Percentiles rank a stretch among this genome's conserved stretches.
phyloP scores from a whole-genome alignment of 2,113 vertebrate species.

The Tylochromis polylepis region DNA sequence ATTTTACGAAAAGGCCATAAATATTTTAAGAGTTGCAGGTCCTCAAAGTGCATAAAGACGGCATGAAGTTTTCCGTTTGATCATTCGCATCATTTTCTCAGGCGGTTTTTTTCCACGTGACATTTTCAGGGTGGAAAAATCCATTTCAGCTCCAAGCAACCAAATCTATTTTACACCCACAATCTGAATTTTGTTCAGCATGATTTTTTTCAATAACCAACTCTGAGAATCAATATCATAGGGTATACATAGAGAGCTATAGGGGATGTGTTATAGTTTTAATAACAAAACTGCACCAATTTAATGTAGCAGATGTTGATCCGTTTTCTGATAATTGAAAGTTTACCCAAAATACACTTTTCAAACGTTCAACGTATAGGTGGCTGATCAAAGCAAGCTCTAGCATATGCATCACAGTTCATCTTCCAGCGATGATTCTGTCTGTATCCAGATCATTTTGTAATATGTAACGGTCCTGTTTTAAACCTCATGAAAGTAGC shows the following conservation, averaged over 20 bases:
- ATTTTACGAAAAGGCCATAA: not conserved
- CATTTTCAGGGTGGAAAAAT: not conserved
- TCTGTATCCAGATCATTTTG: not conserved
- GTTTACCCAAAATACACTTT: too few relatives aligned
- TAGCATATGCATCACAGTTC: not conserved
- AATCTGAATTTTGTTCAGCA: not conserved
- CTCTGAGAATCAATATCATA: not conserved
- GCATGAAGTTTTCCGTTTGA: not conserved
- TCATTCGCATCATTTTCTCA: not conserved
- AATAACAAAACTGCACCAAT: not conserved
- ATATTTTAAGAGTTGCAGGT: not conserved
- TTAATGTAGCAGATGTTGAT: not conserved
- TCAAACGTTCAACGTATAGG: too few relatives aligned
- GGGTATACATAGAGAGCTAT: accelerated
- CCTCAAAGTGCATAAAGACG: accelerated
- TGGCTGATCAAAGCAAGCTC: not conserved
- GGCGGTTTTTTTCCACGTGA: accelerated
- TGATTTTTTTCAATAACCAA: not conserved
- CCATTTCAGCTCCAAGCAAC: not conserved
- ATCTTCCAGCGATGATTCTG: not conserved
- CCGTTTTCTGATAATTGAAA: not conserved
- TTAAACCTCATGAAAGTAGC: not conserved
- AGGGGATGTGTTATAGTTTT: not conserved
- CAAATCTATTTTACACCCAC: not conserved
- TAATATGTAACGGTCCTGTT: not conserved